A percentile compares a stretch with the other conserved stretches of the same genome.
Conservation (phyloP, 53 echinoderm and acorn worm genomes). For the Zoroaster sp. region DNA sequence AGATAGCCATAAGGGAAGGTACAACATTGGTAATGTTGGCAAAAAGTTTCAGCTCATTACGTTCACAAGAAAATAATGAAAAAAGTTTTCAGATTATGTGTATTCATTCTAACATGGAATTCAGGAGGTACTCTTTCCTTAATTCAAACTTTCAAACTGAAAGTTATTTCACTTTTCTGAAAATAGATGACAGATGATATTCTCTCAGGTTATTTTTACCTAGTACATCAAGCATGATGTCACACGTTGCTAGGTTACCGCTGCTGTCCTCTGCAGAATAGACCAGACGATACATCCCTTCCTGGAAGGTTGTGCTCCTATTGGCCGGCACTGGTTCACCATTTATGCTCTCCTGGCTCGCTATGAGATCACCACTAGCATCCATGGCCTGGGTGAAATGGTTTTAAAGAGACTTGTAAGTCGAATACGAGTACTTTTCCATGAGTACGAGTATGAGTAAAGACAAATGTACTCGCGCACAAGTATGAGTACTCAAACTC, state of each 20-base stretch:
- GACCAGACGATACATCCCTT: constrained; percentile 61
- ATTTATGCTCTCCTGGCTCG: constrained; percentile 14
- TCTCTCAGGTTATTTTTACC: constrained; percentile 41
- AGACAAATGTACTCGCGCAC: too few species aligned
- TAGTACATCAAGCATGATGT: constrained; percentile 60
- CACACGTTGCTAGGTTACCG: constrained; percentile 62
- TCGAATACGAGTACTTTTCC: too few species aligned
- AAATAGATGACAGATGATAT: neutral
- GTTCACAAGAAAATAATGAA: too few species aligned
- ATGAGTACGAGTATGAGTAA: too few species aligned
- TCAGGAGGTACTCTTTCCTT: too few species aligned
- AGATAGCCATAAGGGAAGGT: too few species aligned
- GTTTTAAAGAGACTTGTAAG: neutral
- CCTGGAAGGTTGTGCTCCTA: constrained; percentile 28
- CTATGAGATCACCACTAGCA: constrained; percentile 2
- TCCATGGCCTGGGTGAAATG: constrained; percentile 18
- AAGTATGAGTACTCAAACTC: too few species aligned
- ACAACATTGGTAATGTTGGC: too few species aligned
- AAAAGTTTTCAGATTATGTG: too few species aligned
- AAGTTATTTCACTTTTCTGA: neutral
- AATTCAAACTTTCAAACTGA: neutral
- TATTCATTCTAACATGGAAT: too few species aligned
- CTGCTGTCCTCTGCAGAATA: constrained; percentile 64
- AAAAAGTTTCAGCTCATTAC: too few species aligned
- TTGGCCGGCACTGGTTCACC: constrained; percentile 12